Conservation (phyloP, 2,113 vertebrate species). For the Dromaius novaehollandiae region DNA sequence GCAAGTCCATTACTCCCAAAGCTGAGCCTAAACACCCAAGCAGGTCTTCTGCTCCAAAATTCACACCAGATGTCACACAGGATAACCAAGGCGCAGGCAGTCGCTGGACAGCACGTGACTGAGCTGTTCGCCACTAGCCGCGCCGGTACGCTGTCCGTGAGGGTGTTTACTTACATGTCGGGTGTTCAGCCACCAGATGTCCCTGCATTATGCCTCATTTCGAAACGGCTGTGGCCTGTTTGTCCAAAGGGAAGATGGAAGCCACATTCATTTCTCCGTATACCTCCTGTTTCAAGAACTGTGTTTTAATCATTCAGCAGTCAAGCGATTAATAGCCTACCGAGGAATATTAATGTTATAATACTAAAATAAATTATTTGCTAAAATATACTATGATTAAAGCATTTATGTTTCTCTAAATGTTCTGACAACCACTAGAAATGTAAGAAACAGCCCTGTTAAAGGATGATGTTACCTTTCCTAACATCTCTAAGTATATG, state of each 20-base stretch:
- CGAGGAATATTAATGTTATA: background rate
- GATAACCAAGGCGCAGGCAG: background rate
- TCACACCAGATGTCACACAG: background rate
- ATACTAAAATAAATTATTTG: background rate
- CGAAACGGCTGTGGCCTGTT: background rate
- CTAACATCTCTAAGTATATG: background rate
- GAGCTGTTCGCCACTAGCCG: background rate
- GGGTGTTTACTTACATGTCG: background rate
- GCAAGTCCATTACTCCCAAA: background rate
- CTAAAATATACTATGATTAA: background rate
- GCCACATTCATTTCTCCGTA: background rate
- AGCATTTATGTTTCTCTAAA: background rate
- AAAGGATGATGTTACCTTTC: background rate
- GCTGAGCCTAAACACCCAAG: rapidly evolving
- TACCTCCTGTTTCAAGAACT: background rate
- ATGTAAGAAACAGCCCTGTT: background rate
- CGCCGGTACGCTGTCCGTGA: rapidly evolving
- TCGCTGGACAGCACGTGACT: background rate
- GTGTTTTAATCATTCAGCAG: background rate
- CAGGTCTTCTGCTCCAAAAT: background rate
- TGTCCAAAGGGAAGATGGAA: background rate
- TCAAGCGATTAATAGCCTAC: background rate
- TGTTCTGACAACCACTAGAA: background rate
- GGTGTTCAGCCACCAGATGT: background rate
- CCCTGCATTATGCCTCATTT: background rate